Conservation (phyloP, 2,797 vertebrate species). For the Sarcophilus harrisii region DNA sequence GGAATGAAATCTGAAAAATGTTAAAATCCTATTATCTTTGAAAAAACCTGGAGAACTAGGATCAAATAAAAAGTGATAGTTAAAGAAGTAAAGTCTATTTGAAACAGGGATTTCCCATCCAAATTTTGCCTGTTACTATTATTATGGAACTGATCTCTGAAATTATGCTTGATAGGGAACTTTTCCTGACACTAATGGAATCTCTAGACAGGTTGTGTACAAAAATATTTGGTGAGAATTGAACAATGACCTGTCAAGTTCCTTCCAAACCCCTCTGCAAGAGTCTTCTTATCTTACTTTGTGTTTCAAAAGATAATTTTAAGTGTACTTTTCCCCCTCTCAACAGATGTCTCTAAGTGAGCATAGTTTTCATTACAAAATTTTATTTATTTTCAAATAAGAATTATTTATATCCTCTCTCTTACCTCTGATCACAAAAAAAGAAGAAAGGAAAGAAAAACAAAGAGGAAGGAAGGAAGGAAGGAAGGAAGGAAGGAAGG, state of each 20-base stretch:
- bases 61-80: constrained; percentile 77
- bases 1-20: constrained; percentile 53
- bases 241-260: constrained; percentile 51
- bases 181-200: constrained; percentile 74
- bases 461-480: too few species aligned
- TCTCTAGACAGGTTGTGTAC: constrained; percentile 49
- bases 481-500: too few species aligned
- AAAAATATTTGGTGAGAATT: constrained; percentile 69
- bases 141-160: constrained; percentile 54
- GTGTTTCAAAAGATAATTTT: constrained; percentile 4
- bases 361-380: neutral
- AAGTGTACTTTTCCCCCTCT: neutral
- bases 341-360: neutral
- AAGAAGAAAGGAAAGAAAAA: neutral
- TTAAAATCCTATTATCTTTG: constrained; percentile 62
- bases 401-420: neutral
- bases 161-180: constrained; percentile 62
- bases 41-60: constrained; percentile 44
- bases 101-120: constrained; percentile 56
- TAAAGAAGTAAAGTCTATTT: constrained; percentile 61
- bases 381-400: neutral
- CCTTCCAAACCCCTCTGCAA: constrained; percentile 25
- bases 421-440: neutral
- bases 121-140: constrained; percentile 59
- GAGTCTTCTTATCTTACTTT: constrained; percentile 31